These are phyloP conservation scores for Poeciliopsis turrubarensis DNA, from an alignment of 2,113 vertebrate genomes.

Conservation along the genomic window DNA sequence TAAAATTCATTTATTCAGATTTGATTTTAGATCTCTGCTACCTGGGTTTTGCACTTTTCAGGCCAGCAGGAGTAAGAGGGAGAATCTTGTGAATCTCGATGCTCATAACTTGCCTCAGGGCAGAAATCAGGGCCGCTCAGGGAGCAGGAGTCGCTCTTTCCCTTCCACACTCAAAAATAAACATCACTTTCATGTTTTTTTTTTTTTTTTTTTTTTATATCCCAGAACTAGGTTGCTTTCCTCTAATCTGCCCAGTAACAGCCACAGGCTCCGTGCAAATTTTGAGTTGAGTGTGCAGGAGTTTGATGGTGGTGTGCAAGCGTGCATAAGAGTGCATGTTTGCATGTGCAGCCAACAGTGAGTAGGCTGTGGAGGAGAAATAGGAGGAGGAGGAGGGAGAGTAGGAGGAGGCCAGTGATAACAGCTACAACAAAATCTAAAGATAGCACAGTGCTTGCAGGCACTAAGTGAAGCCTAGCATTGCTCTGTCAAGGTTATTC, in stretches of 20 bases:
- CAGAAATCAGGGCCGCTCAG: constrained; percentile 54
- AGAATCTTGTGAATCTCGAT: constrained; percentile 34
- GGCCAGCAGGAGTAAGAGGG: constrained; percentile 16
- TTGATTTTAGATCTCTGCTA: constrained; percentile 13
- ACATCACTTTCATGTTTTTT: constrained; percentile 61
- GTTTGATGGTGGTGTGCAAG: constrained; percentile 50
- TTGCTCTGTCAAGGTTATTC: constrained; percentile 74
- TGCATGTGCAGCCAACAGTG: constrained; percentile 72
- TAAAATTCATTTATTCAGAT: constrained; percentile 33
- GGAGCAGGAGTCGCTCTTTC: constrained; percentile 56
- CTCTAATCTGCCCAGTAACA: constrained; percentile 81
- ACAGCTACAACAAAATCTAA: constrained; percentile 77
- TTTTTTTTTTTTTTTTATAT: neutral
- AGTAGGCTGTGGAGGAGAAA: constrained; percentile 56
- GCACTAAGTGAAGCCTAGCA: constrained; percentile 70
- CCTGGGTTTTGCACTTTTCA: constrained; percentile 24
- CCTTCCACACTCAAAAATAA: constrained; percentile 56
- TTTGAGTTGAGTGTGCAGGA: constrained; percentile 28
- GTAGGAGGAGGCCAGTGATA: constrained; percentile 60
- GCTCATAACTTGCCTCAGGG: constrained; percentile 54
- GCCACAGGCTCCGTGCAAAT: constrained; percentile 52
- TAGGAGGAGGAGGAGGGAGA: no score
- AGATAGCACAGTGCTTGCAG: constrained; percentile 79
- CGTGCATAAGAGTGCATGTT: constrained; percentile 68
- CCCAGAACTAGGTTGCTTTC: constrained; percentile 71